Percentiles rank a stretch among this genome's conserved stretches.
Evolutionary conservation across 2,888 invertebrate genomes (phyloP).

Genomic region (Rhodophaea formosa): DNA sequence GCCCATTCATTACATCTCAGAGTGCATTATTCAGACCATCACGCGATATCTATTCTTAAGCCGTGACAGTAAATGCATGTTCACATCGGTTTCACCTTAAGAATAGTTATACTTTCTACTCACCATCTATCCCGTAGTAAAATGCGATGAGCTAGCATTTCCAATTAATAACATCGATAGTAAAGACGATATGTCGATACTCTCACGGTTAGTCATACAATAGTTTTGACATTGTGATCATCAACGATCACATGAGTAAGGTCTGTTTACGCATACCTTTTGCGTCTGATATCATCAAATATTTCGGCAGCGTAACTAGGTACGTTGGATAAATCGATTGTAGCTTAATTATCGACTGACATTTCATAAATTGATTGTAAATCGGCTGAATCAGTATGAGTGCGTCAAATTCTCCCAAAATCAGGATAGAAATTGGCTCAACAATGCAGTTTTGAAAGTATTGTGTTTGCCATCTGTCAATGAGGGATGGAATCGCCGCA

Average conservation of each 20-base stretch:
- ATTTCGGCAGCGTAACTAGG: conserved; percentile 29
- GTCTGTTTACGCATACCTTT: conserved; percentile 13
- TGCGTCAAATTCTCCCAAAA: conserved; percentile 68
- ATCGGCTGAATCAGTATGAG: conserved; percentile 51
- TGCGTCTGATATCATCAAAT: conserved; percentile 9
- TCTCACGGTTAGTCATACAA: not conserved
- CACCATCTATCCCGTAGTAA: conserved; percentile 31
- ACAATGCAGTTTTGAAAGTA: conserved; percentile 57
- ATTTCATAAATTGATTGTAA: conserved; percentile 46
- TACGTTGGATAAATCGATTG: conserved; percentile 35
- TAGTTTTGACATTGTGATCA: conserved; percentile 10
- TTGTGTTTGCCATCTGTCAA: conserved; percentile 75
- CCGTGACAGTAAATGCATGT: conserved; percentile 38
- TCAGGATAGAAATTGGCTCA: conserved; percentile 58
- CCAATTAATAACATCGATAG: not conserved
- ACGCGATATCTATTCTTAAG: conserved; percentile 45
- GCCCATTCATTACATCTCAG: conserved; percentile 20
- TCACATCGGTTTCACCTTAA: conserved; percentile 58
- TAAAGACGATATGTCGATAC: not conserved
- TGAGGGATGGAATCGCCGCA: conserved; percentile 60
- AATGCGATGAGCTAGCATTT: conserved; percentile 8
- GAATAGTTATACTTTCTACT: conserved; percentile 59
- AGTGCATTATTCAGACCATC: conserved; percentile 38
- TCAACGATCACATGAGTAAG: not conserved
- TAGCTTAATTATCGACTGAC: conserved; percentile 43